Evolutionary conservation across 2,113 vertebrate species (phyloP).

Genomic region (Cairina moschata): DNA sequence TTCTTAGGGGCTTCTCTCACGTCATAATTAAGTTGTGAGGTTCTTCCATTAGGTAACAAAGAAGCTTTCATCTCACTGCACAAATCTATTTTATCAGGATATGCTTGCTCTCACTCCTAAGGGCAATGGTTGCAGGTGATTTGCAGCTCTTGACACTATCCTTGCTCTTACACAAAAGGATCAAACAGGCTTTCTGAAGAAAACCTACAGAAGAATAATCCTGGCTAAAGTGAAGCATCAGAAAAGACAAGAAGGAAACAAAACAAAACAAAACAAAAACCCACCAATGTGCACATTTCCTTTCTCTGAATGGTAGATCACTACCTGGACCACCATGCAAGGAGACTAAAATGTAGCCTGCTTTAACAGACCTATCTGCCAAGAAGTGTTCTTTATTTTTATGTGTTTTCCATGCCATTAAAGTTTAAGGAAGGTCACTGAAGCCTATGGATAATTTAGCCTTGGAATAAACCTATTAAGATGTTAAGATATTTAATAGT

Average conservation of each 20-base stretch:
- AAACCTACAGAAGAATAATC: not conserved
- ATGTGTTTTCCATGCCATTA: not conserved
- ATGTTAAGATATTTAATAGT: not conserved
- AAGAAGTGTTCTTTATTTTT: not conserved
- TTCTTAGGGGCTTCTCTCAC: not conserved
- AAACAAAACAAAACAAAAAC: not conserved
- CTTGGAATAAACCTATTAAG: not conserved
- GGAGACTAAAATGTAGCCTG: not conserved
- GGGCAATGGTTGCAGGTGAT: not conserved
- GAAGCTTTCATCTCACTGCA: not conserved
- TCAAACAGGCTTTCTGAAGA: not conserved
- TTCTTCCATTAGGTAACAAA: not conserved
- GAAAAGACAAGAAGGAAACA: not conserved
- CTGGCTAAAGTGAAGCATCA: not conserved
- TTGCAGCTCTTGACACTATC: not conserved
- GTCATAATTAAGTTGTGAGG: not conserved
- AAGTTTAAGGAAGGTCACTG: not conserved
- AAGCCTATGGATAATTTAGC: not conserved
- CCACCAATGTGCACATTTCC: not conserved
- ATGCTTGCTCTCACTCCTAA: not conserved
- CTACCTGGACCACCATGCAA: not conserved
- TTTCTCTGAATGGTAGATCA: not conserved
- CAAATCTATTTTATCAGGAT: not conserved
- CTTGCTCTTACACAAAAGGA: not conserved
- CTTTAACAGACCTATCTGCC: not conserved